Base-by-base conservation (phyloP, 2,797 vertebrate genomes). In the Sparus aurata region DNA sequence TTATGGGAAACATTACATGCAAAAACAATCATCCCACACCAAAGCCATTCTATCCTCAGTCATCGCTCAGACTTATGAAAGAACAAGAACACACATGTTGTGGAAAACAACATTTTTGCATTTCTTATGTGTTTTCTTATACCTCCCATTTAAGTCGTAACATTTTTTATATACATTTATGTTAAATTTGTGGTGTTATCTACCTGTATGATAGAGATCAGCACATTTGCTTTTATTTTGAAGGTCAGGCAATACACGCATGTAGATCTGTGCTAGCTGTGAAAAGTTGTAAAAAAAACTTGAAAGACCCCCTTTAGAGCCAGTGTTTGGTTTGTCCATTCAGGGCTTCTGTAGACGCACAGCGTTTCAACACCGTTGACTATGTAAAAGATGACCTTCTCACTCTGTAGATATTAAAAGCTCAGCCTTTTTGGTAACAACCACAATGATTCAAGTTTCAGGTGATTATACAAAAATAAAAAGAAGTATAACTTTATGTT, bases 41-140 rank as follows among this genome's bases (percentile, higher is more conserved):
- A 53, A 65, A 77, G 46, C 52, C 45, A 43, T 62, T 75, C 30
- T 57, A 3, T 73, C 27, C 11, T n/a, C 18, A 45, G 12, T 62
- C 58, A 55, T 71, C 54, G 52, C 8, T 38, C 38, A 22, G 22
- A 69, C 38, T 45, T 41, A 75, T 38, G 17, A 75, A 67, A 63
- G 22, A 25, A 55, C 11, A 23, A 11, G 3, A 69, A 77, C 50
- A 58, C 50, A n/a, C 41, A 20, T 47, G 17, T 17, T 34, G 38
- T 45, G 16, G 6, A 57, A 45, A 13, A 27, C 16, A 12, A 34
- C 25, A 27, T 46, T 0, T 53, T 53, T 27, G 15, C 12, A 59
- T 45, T 49, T 38, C 27, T 5, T 15, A 23, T 12, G n/a, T 15
- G 20, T 55, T 34, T 18, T 22, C 12, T 49, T 11, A 23, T 53